A percentile compares a stretch with the other conserved stretches of the same genome.
These are phyloP conservation scores for Cryptus armator DNA, from an alignment of 2,888 invertebrate genomes.

Conservation along the genomic window DNA sequence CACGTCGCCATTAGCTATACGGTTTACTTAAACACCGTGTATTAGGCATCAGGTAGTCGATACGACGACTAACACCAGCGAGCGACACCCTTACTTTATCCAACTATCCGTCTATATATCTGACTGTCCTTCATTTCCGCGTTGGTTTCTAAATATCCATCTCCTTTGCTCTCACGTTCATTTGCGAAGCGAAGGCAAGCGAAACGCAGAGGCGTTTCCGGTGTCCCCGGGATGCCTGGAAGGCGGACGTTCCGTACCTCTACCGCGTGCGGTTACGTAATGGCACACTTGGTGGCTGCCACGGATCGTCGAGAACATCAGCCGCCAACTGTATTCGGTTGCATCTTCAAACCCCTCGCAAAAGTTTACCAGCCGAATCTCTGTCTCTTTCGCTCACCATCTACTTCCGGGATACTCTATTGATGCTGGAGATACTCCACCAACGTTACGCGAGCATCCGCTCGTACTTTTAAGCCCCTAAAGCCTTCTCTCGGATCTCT, in stretches of 20 bases:
- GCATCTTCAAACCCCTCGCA: constrained; percentile 12
- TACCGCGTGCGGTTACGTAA: constrained; percentile 56
- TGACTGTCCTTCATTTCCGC: constrained; percentile 20
- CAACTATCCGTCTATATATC: background rate
- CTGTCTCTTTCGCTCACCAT: constrained; percentile 2
- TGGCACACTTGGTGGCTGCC: constrained; percentile 34
- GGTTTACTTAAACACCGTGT: background rate
- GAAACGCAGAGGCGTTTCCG: constrained; percentile 60
- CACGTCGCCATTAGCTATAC: background rate
- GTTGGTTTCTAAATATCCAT: constrained; percentile 1
- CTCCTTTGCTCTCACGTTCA: background rate
- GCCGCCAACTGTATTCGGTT: constrained; percentile 37
- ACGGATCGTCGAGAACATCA: constrained; percentile 54
- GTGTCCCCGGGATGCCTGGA: constrained; percentile 59
- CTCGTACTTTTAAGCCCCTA: background rate
- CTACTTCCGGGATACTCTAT: constrained; percentile 7
- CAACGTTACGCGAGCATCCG: background rate
- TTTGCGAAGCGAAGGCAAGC: constrained; percentile 23
- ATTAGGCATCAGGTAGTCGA: background rate
- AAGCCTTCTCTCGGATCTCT: background rate
- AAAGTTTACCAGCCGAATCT: constrained; percentile 10
- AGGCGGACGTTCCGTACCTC: constrained; percentile 49
- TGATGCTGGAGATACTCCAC: background rate
- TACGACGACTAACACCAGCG: background rate
- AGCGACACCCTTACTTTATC: background rate